Evolutionary conservation across 2,888 invertebrate genomes (phyloP), one percentile per base, ranked within the genome.

Genomic region (Pollenia angustigena): DNA sequence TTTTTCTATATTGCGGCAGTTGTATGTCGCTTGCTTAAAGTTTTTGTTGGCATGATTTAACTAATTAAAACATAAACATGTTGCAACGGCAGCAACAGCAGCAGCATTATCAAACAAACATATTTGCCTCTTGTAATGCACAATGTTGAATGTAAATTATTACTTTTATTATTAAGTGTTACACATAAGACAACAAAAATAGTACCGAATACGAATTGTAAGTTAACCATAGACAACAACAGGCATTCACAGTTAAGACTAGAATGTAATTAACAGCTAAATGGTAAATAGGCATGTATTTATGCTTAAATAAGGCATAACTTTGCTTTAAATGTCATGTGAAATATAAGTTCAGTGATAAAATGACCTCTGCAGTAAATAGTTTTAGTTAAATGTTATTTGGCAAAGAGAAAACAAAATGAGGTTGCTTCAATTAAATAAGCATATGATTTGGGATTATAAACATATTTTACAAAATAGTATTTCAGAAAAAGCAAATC

Each of bases 61-160:
- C 87, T 87, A 87, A 87, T 84, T 87, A 87, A 87, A 87, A 87
- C 87, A 84, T 87, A 87, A 87, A 81, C 84, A 87, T 87, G 81
- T 78, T 87, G 76, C 71, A 84, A 87, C 71, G 71, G 42, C 81
- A 81, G 56, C 72, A 74, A 42, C 52, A 54, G 32, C 44, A 58
- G 56, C 68, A 68, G 16, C 46, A 69, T 7, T 48, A 54, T 11
- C n/a, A 42, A 32, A 32, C 64, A 54, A 44, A 62, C 56, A 46
- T 56, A 75, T 62, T 75, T 3, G 68, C 62, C 78, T 72, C n/a
- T 54, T 83, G 66, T 64, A 79, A 69, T 79, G 54, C 32, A 32
- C 32, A 52, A 54, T 71, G 54, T 71, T 81, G 40, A 69, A 76
- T 82, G 71, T 84, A 74, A 76, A 58, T 86, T 86, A 76, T 83